Evolutionary conservation across 2,888 invertebrate genomes (phyloP).

Genomic region (Hirtodrosophila cameraria): DNA sequence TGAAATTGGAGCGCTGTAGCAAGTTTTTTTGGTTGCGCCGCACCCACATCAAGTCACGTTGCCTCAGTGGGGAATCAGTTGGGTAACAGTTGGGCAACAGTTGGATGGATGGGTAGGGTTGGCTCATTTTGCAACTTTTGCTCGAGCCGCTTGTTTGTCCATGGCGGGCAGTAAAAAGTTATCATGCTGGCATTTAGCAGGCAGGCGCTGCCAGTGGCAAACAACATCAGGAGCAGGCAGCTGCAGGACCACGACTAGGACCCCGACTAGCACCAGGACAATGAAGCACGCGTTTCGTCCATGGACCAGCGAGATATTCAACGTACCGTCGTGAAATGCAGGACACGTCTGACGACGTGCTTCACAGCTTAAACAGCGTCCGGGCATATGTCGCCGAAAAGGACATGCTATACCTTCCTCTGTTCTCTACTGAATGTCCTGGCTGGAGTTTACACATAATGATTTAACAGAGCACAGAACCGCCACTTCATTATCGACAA

Average conservation of each 20-base stretch:
- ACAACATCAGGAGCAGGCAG: not conserved
- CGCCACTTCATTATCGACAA: slow-evolving; percentile 69
- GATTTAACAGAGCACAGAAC: slow-evolving; percentile 29
- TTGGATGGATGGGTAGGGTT: slow-evolving; percentile 1
- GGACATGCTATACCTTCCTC: not conserved
- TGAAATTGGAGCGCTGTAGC: slow-evolving; percentile 14
- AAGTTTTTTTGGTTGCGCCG: slow-evolving; percentile 21
- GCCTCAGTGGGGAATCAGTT: not conserved
- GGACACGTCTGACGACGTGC: slow-evolving; percentile 70
- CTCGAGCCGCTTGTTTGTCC: slow-evolving; percentile 36
- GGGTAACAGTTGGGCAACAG: too few species aligned
- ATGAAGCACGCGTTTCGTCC: slow-evolving; percentile 43
- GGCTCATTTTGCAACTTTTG: slow-evolving; percentile 27
- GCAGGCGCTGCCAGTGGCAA: slow-evolving; percentile 22
- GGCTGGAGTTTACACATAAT: slow-evolving; percentile 27
- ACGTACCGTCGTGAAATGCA: slow-evolving; percentile 45
- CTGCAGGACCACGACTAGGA: too few species aligned
- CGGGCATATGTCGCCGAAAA: slow-evolving; percentile 34
- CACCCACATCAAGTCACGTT: slow-evolving; percentile 8
- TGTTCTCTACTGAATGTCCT: too few species aligned
- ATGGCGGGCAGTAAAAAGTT: slow-evolving; percentile 15
- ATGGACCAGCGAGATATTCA: slow-evolving; percentile 18
- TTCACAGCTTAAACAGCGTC: slow-evolving; percentile 68
- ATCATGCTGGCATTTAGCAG: slow-evolving; percentile 25
- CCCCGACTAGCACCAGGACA: too few species aligned